phyloP scores from a whole-genome alignment of 1,140 invertebrate species.

The Conus betulinus region DNA sequence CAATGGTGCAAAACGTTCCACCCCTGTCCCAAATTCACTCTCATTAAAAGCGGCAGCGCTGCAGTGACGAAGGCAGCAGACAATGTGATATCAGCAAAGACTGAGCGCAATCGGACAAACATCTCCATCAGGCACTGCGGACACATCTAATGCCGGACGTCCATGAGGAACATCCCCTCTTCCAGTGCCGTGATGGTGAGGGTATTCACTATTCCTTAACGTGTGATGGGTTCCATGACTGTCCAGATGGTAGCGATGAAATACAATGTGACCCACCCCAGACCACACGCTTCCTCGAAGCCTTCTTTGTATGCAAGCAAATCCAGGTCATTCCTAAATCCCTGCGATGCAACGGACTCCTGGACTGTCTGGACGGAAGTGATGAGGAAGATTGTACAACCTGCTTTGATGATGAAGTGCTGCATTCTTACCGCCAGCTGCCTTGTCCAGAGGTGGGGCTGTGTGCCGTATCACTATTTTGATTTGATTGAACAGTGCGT shows the following conservation, averaged over 20 bases:
- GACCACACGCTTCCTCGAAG: neutral
- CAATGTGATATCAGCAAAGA: too few species aligned
- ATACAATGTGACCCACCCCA: neutral
- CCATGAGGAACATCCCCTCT: neutral
- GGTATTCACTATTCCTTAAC: constrained; percentile 22
- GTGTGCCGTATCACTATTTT: neutral
- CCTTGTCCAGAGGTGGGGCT: neutral
- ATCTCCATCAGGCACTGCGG: neutral
- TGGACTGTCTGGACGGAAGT: neutral
- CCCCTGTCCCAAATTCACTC: neutral
- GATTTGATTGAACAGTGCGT: neutral
- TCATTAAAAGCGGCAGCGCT: too few species aligned
- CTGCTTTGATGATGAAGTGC: neutral
- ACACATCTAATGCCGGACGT: neutral
- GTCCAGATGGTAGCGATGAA: constrained; percentile 38
- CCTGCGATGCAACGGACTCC: neutral
- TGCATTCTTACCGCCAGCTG: too few species aligned
- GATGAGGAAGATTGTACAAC: neutral
- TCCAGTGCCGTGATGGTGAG: neutral
- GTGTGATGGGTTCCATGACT: constrained; percentile 39
- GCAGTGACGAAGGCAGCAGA: too few species aligned
- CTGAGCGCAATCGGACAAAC: neutral
- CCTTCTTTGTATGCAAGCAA: constrained; percentile 28
- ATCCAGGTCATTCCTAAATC: constrained; percentile 1
- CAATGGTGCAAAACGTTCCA: constrained; percentile 8